A percentile compares a stretch with the other conserved stretches of the same genome.
Conservation (phyloP, 2,113 vertebrate species). For the Lamprotornis superbus region DNA sequence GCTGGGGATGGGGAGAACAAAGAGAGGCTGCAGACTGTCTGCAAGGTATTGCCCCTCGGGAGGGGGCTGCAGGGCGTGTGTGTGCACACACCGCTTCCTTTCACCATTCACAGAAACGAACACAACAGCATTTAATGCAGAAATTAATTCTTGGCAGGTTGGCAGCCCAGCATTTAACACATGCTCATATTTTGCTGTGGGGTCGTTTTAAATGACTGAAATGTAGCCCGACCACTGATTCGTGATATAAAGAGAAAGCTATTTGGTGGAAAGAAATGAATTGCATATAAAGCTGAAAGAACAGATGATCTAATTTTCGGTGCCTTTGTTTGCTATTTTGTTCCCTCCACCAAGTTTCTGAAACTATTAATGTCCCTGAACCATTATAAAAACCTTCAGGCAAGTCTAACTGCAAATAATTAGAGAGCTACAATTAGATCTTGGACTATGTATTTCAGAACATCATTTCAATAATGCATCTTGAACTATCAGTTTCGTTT, state of each 20-base stretch:
- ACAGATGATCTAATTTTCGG: background rate
- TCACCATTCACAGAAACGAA: background rate
- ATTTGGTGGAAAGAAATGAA: background rate
- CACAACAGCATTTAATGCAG: background rate
- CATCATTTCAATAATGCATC: background rate
- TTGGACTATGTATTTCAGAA: background rate
- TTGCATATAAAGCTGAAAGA: background rate
- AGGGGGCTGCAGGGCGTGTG: background rate
- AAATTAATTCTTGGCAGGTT: background rate
- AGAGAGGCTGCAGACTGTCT: slow-evolving; percentile 44
- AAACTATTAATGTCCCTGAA: background rate
- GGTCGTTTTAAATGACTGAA: background rate
- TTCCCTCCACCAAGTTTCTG: background rate
- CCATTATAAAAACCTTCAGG: background rate
- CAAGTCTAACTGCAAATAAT: background rate
- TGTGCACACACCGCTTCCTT: background rate
- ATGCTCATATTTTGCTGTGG: background rate
- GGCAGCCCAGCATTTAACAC: background rate
- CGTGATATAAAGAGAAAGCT: background rate
- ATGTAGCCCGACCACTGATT: background rate
- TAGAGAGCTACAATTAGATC: background rate
- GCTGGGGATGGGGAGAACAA: slow-evolving; percentile 56
- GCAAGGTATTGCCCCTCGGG: background rate
- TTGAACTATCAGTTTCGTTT: background rate
- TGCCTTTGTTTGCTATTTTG: background rate